Percentiles rank a stretch among this genome's conserved stretches.
Conservation (phyloP, 1,140 invertebrate species). For the Zaprionus inermis region DNA sequence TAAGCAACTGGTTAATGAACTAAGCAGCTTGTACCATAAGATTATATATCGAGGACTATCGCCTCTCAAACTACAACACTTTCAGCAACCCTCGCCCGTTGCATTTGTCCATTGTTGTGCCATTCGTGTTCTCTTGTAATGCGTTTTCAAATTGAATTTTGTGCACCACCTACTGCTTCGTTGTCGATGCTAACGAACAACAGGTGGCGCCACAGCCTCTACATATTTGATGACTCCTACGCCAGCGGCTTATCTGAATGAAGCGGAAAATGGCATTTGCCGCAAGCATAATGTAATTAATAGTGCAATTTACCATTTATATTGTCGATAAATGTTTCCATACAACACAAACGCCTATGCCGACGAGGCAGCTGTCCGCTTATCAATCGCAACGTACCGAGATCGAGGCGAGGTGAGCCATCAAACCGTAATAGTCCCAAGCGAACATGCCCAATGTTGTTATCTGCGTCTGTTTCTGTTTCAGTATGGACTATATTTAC, state of each 20-base stretch:
- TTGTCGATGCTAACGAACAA: constrained; percentile 40
- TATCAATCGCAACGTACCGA: constrained; percentile 32
- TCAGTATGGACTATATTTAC: constrained; percentile 16
- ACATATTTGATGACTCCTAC: constrained; percentile 9
- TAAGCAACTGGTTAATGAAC: too few relatives aligned
- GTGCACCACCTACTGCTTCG: constrained; percentile 50
- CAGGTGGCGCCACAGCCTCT: constrained; percentile 53
- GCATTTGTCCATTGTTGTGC: neutral
- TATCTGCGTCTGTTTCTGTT: constrained; percentile 40
- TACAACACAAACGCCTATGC: constrained; percentile 6
- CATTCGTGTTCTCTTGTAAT: constrained; percentile 38
- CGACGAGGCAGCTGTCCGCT: neutral
- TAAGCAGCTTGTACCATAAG: too few relatives aligned
- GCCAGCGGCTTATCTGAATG: constrained; percentile 23
- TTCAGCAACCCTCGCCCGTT: constrained; percentile 38
- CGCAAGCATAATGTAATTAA: constrained; percentile 70
- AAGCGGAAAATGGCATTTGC: constrained; percentile 55
- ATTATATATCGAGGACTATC: too few relatives aligned
- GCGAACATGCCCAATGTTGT: constrained; percentile 9
- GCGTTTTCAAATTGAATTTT: constrained; percentile 76
- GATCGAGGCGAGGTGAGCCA: neutral
- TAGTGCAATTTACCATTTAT: constrained; percentile 54
- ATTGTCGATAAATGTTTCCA: constrained; percentile 27
- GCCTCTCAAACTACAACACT: neutral
- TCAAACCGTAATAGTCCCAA: constrained; percentile 19